phyloP scores from a whole-genome alignment of 1,140 invertebrate species.

The Matsumurasca onukii region DNA sequence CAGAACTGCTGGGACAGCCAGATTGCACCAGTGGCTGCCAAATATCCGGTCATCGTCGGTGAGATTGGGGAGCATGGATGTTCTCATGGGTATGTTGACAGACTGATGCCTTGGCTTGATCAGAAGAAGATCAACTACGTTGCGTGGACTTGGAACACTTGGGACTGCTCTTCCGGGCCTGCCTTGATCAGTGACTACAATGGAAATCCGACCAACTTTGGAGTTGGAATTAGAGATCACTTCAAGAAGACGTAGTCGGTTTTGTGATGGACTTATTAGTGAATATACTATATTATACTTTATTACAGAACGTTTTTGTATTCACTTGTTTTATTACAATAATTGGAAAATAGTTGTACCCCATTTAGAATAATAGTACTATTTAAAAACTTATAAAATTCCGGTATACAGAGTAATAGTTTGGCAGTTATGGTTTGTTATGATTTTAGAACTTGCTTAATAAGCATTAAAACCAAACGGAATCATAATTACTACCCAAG shows the following conservation, averaged over 20 bases:
- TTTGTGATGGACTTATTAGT: no score
- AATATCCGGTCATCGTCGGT: conserved; percentile 8
- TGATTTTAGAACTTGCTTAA: no score
- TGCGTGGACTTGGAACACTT: not conserved
- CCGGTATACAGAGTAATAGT: no score
- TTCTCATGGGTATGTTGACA: not conserved
- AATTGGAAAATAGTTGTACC: no score
- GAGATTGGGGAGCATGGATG: conserved; percentile 7
- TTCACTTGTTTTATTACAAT: no score
- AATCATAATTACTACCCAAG: no score
- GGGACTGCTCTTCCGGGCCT: not conserved
- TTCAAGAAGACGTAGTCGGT: not conserved
- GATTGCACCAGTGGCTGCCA: not conserved
- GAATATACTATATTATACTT: no score
- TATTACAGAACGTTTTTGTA: no score
- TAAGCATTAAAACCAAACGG: no score
- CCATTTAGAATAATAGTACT: no score
- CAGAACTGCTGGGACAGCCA: not conserved
- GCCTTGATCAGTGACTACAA: not conserved
- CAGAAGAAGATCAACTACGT: conserved; percentile 5
- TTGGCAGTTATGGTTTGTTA: no score
- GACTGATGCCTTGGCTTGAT: not conserved
- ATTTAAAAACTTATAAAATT: no score
- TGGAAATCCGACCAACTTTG: not conserved
- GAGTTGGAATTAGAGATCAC: not conserved